phyloP scores from a whole-genome alignment of 2,797 vertebrate species.

The Spinus pinus region DNA sequence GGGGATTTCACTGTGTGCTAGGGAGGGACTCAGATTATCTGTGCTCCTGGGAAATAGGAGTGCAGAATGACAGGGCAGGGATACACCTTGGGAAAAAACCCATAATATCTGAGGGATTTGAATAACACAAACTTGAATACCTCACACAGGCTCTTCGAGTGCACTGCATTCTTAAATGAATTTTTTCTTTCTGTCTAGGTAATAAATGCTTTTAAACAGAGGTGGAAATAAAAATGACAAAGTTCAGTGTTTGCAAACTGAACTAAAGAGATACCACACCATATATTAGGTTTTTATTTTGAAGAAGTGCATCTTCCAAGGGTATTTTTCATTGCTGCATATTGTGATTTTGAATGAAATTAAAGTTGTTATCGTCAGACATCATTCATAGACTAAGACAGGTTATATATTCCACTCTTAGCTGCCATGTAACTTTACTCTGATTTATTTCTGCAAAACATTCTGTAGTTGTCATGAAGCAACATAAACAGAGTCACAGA shows the following conservation, averaged over 20 bases:
- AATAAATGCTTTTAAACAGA: slow-evolving; percentile 13
- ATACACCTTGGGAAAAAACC: background rate
- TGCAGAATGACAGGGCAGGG: background rate
- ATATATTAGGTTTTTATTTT: background rate
- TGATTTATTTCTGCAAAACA: slow-evolving; percentile 34
- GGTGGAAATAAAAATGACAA: background rate
- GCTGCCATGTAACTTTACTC: background rate
- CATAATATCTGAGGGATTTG: background rate
- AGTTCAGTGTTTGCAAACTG: background rate
- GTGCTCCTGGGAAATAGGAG: background rate
- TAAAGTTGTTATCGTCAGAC: slow-evolving; percentile 10
- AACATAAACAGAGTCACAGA: slow-evolving; percentile 16
- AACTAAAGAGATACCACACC: background rate
- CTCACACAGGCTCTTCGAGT: background rate
- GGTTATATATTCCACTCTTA: background rate
- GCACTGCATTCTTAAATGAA: background rate
- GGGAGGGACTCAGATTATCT: background rate
- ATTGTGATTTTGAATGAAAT: slow-evolving; percentile 35
- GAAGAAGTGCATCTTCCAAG: slow-evolving; percentile 20
- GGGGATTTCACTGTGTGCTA: background rate
- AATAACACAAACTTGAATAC: background rate
- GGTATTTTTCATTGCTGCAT: slow-evolving; percentile 29
- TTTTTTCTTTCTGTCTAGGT: background rate
- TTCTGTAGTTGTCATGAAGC: slow-evolving; percentile 33
- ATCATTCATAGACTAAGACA: background rate